Evolutionary conservation across 2,888 invertebrate genomes (phyloP).

Genomic region (Torymus aiolomorphi): DNA sequence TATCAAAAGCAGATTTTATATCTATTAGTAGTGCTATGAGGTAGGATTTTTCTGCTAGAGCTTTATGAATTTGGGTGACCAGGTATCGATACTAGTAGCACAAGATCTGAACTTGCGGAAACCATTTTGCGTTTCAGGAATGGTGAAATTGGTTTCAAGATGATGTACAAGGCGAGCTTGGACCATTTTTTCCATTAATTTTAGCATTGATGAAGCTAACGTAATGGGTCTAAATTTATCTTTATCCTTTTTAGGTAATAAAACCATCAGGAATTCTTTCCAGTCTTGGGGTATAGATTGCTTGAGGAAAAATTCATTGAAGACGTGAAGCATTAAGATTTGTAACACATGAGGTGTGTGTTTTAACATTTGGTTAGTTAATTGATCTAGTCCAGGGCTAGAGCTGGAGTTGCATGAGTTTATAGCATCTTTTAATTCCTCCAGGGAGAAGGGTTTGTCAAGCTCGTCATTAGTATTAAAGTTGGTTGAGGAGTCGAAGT

Average conservation of each 20-base stretch:
- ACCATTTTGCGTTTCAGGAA: constrained; percentile 10
- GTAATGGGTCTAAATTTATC: no score
- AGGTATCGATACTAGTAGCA: neutral
- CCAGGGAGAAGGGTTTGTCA: neutral
- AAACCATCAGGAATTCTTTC: constrained; percentile 8
- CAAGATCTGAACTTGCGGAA: constrained; percentile 25
- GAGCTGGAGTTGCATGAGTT: neutral
- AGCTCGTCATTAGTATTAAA: no score
- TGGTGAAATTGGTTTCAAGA: neutral
- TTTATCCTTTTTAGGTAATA: no score
- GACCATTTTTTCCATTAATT: constrained; percentile 22
- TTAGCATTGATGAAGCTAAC: neutral
- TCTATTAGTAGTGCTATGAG: constrained; percentile 7
- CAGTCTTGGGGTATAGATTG: neutral
- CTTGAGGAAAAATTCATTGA: neutral
- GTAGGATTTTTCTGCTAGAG: neutral
- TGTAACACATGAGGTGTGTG: neutral
- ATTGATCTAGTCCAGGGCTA: constrained; percentile 16
- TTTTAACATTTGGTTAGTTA: constrained; percentile 16
- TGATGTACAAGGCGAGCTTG: neutral
- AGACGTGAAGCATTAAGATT: neutral
- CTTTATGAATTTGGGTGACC: constrained; percentile 6
- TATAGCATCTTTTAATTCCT: neutral
- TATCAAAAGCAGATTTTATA: constrained; percentile 31
- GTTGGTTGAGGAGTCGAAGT: neutral